phyloP scores from a whole-genome alignment of 2,888 invertebrate genomes.

The Ichneumon xanthorius region DNA sequence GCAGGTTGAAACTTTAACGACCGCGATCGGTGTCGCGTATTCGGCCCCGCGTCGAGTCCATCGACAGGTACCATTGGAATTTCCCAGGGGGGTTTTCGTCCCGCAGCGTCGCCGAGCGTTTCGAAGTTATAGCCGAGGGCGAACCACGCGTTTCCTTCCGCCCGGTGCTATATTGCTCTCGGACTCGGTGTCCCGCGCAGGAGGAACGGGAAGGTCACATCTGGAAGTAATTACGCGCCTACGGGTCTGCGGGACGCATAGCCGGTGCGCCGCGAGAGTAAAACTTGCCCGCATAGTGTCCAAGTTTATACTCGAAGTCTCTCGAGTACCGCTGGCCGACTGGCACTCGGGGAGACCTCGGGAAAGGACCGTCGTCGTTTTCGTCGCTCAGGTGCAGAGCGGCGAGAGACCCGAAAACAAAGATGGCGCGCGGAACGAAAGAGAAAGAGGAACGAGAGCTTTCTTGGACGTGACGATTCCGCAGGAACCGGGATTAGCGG shows the following conservation, averaged over 20 bases:
- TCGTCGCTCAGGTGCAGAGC: slow-evolving; percentile 54
- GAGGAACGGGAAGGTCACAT: slow-evolving; percentile 70
- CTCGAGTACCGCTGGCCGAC: background rate
- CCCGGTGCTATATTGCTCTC: slow-evolving; percentile 1
- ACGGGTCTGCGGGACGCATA: slow-evolving; percentile 33
- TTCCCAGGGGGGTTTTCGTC: slow-evolving; percentile 13
- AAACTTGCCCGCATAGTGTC: slow-evolving; percentile 45
- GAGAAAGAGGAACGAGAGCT: slow-evolving; percentile 46
- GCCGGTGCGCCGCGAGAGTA: slow-evolving; percentile 41
- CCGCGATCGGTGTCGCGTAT: slow-evolving; percentile 50
- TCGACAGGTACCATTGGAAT: slow-evolving; percentile 45
- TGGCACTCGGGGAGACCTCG: slow-evolving; percentile 33
- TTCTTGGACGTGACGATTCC: slow-evolving; percentile 76
- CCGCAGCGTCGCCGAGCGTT: slow-evolving; percentile 7
- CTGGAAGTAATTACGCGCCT: slow-evolving; percentile 80
- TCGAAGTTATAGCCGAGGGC: background rate
- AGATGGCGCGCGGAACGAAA: slow-evolving; percentile 5
- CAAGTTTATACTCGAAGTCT: slow-evolving; percentile 1
- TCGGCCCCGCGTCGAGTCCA: slow-evolving; percentile 1
- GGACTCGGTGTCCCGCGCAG: too few relatives aligned
- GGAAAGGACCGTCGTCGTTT: slow-evolving; percentile 20
- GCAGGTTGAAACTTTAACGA: slow-evolving; percentile 30
- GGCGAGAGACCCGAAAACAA: slow-evolving; percentile 11
- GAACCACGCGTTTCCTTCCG: slow-evolving; percentile 3
- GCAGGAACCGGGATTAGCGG: slow-evolving; percentile 76